Conservation (phyloP, 2,888 invertebrate genomes). For the Ennomos quercinarius region DNA sequence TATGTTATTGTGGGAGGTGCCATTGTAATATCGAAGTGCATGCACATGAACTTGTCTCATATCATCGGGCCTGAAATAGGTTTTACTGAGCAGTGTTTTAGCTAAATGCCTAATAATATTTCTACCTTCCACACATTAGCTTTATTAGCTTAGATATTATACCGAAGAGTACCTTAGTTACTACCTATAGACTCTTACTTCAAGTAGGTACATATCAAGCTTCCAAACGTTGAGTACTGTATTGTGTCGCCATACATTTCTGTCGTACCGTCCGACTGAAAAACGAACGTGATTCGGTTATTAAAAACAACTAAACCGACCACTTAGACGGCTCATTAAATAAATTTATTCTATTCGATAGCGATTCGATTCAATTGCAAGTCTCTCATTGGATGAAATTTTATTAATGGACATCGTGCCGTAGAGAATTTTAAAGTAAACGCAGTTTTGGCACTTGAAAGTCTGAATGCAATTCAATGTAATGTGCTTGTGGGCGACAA, state of each 20-base stretch:
- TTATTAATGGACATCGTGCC: slow-evolving; percentile 62
- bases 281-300: slow-evolving; percentile 78
- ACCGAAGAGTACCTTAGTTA: too few species aligned
- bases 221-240: slow-evolving; percentile 49
- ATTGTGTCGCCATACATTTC: slow-evolving; percentile 69
- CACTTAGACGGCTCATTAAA: slow-evolving; percentile 77
- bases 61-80: slow-evolving; percentile 64
- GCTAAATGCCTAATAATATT: slow-evolving; percentile 41
- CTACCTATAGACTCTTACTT: slow-evolving; percentile 51
- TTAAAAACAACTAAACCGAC: slow-evolving; percentile 71
- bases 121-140: neutral
- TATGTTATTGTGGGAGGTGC: slow-evolving; percentile 67
- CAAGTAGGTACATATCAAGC: neutral
- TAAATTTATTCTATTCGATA: slow-evolving; percentile 72
- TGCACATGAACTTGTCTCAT: slow-evolving; percentile 58
- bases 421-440: slow-evolving; percentile 52
- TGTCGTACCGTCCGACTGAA: slow-evolving; percentile 61
- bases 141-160: neutral
- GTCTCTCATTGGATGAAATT: slow-evolving; percentile 59
- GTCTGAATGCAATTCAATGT: slow-evolving; percentile 18
- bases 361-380: slow-evolving; percentile 77
- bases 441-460: slow-evolving; percentile 35
- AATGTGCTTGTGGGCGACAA: slow-evolving; percentile 44
- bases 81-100: slow-evolving; percentile 49
- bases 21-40: slow-evolving; percentile 65